Base-by-base conservation (phyloP, 1,140 invertebrate species). In the Drosophila teissieri region DNA sequence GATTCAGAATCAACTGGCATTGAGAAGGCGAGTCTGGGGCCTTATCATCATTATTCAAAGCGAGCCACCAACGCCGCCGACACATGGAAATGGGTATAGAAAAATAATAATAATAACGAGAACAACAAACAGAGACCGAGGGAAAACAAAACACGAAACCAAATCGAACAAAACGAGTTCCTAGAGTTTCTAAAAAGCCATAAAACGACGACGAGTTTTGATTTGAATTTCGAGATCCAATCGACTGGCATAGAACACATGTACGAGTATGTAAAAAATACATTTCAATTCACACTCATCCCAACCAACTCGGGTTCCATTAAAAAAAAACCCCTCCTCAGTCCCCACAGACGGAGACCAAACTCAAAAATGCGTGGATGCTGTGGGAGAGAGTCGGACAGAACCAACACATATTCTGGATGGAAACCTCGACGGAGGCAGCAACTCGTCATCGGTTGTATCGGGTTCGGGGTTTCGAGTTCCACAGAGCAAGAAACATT, bases 11-110 rank as follows among this genome's bases (percentile, higher is more conserved):
- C 31, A 31, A 31, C 19, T 51, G 45, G 44, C 62, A 80, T 63
- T 44, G 57, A 51, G n/a, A 63, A 68, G 37, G 14, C 58, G 58
- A 54, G 70, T 57, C 53, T 48, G 70, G 58, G 46, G 60, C 68
- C 83, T 88, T 89, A 88, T 89, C 83, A 89, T 88, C 83, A 88
- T 88, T 88, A 88, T 88, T 88, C 84, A 88, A 89, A 88, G 83
- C 80, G 68, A 86, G 31, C 37, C 58, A 37, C 24, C 54, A 44
- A 19, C 72, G 24, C 7, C 36, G 57, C 54, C 69, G 63, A 39
- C 62, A 56, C 74, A 68, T 80, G 61, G 62, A 73, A 76, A 86
- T 88, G 78, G 79, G 81, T 69, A 83, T 75, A 67, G 58, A 55
- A 84, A 78, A 84, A 78, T 31, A 84, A 84, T 84, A 73, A 88